Conservation (phyloP, 2,888 invertebrate genomes). For the Apocheima hispidaria region DNA sequence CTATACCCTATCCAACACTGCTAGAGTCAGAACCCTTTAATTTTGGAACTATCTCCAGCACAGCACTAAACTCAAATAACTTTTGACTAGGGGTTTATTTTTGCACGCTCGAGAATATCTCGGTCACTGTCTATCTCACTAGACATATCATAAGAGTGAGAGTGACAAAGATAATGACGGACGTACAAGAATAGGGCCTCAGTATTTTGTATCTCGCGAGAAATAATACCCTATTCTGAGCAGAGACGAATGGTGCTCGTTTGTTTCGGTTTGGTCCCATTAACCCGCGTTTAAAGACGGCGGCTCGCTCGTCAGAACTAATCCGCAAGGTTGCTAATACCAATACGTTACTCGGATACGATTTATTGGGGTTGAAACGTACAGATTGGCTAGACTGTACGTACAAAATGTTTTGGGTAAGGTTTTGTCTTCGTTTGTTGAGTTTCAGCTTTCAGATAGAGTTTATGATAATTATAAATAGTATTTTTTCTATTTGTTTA, state of each 20-base stretch:
- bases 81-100: constrained; percentile 30
- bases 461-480: too few relatives aligned
- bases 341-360: constrained; percentile 59
- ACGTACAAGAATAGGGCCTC: background rate
- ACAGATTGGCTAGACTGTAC: constrained; percentile 29
- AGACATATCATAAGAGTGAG: background rate
- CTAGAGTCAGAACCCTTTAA: background rate
- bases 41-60: constrained; percentile 3
- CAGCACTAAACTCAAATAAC: constrained; percentile 18
- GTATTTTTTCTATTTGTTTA: too few relatives aligned
- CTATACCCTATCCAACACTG: background rate
- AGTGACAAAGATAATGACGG: background rate
- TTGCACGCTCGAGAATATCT: constrained; percentile 20
- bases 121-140: background rate
- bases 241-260: constrained; percentile 69
- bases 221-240: constrained; percentile 36
- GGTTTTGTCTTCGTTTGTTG: constrained; percentile 12
- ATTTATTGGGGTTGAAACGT: constrained; percentile 64
- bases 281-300: constrained; percentile 70
- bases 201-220: constrained; percentile 29
- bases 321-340: constrained; percentile 54
- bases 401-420: constrained; percentile 14
- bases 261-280: constrained; percentile 75
- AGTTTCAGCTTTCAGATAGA: background rate
- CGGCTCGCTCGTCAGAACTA: constrained; percentile 59